Evolutionary conservation across 1,140 invertebrate genomes (phyloP).

Genomic region (Propsilocerus akamusi): DNA sequence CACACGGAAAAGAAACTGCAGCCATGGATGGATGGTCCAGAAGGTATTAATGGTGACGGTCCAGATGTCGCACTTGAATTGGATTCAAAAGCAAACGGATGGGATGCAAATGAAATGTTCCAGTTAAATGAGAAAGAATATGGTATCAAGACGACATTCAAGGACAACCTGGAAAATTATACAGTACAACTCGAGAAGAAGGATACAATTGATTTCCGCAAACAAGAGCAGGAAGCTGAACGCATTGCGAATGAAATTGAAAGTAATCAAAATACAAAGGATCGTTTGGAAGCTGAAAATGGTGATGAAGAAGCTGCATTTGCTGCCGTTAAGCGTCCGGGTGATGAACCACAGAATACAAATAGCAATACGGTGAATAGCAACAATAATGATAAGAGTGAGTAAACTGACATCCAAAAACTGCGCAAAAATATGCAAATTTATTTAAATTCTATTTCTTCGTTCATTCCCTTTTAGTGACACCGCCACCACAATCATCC

Average conservation of each 20-base stretch:
- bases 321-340: conserved; percentile 45
- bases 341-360: conserved; percentile 5
- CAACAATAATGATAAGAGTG: conserved; percentile 4
- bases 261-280: conserved; percentile 57
- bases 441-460: neutral
- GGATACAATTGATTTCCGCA: conserved; percentile 71
- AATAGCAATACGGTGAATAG: conserved; percentile 2
- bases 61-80: conserved; percentile 33
- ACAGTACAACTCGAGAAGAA: conserved; percentile 69
- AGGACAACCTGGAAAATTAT: conserved; percentile 66
- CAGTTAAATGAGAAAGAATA: conserved; percentile 68
- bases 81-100: conserved; percentile 64
- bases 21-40: conserved; percentile 63
- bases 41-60: conserved; percentile 31
- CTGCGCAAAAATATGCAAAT: neutral
- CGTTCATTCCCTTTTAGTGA: neutral
- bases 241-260: conserved; percentile 83
- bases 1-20: conserved; percentile 63
- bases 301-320: conserved; percentile 74
- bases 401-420: conserved; percentile 9
- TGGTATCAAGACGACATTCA: conserved; percentile 74
- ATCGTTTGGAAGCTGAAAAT: conserved; percentile 71
- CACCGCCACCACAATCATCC: neutral
- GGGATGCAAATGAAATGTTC: conserved; percentile 92
- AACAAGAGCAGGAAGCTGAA: conserved; percentile 57